phyloP scores from a whole-genome alignment of 92 coral and sea anemone genomes.

The Phenganax marumi region DNA sequence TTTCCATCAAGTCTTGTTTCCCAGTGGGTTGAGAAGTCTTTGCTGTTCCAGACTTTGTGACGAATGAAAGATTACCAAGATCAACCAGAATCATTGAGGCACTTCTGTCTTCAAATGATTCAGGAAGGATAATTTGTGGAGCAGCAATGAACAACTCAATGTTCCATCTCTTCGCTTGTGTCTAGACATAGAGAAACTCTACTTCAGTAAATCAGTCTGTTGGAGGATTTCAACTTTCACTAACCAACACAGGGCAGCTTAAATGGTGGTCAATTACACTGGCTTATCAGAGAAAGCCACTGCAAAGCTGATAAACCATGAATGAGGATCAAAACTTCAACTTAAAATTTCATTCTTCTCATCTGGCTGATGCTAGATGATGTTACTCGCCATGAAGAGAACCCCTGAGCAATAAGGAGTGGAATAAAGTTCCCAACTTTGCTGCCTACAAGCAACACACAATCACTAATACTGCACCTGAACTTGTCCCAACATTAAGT shows the following conservation, averaged over 20 bases:
- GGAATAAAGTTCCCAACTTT: too few species aligned
- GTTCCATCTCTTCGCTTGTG: constrained; percentile 89
- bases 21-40: constrained; percentile 18
- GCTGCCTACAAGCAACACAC: too few species aligned
- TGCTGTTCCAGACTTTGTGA: constrained; percentile 56
- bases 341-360: neutral
- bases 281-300: neutral
- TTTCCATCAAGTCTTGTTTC: constrained; percentile 23
- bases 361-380: neutral
- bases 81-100: constrained; percentile 78
- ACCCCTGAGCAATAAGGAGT: too few species aligned
- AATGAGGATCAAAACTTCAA: neutral
- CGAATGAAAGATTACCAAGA: constrained; percentile 63
- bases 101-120: constrained; percentile 82
- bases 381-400: neutral
- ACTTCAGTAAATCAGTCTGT: neutral
- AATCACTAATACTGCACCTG: constrained; percentile 54
- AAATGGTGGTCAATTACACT: too few species aligned
- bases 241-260: too few species aligned
- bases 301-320: too few species aligned
- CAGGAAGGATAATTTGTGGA: constrained; percentile 90
- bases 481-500: constrained; percentile 83
- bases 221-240: neutral
- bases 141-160: constrained; percentile 88
- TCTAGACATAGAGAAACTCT: constrained; percentile 46